Conservation (phyloP, 2,797 vertebrate genomes). For the Chloroceryle inda region DNA sequence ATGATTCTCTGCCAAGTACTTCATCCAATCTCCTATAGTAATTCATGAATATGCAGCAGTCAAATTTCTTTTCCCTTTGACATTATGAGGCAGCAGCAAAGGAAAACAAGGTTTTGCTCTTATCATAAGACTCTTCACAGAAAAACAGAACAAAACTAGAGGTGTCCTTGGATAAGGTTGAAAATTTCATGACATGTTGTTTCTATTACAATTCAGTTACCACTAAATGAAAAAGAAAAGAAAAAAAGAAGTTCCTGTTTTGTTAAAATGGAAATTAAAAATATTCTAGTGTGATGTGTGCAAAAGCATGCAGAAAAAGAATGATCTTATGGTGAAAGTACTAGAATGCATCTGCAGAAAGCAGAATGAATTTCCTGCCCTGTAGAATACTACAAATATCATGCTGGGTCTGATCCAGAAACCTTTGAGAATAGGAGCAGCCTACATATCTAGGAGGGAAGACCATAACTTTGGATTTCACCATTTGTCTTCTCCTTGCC, state of each 20-base stretch:
- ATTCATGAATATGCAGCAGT: slow-evolving; percentile 47
- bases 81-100: not conserved
- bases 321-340: not conserved
- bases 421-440: not conserved
- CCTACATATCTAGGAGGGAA: not conserved
- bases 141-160: not conserved
- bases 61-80: slow-evolving; percentile 38
- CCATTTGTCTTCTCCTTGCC: not conserved
- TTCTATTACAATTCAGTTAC: not conserved
- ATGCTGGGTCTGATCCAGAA: not conserved
- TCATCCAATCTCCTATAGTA: not conserved
- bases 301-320: not conserved
- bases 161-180: not conserved
- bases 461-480: not conserved
- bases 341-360: not conserved
- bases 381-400: not conserved
- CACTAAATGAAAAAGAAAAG: not conserved
- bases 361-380: not conserved
- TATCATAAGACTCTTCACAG: not conserved
- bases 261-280: not conserved
- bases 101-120: slow-evolving; percentile 29
- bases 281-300: not conserved
- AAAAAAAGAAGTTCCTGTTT: not conserved
- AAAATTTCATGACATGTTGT: not conserved
- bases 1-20: slow-evolving; percentile 13